Conservation (phyloP, 2,888 invertebrate genomes). For the Anthophora plumipes region DNA sequence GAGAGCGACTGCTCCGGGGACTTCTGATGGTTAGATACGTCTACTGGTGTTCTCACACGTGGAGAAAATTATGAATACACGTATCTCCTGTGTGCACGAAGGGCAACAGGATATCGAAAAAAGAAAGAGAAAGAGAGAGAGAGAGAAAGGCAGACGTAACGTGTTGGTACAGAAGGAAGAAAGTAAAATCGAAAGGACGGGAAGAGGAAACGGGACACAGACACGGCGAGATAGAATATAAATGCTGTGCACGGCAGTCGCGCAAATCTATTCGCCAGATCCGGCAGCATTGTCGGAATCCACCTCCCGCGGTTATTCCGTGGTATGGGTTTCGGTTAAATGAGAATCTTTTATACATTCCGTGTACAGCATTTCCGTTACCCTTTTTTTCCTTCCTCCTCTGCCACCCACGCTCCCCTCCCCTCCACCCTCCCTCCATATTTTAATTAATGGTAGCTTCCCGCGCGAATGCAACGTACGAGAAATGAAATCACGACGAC, state of each 20-base stretch:
- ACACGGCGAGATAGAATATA: conserved; percentile 53
- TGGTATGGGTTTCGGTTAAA: conserved; percentile 72
- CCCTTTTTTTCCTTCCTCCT: no score
- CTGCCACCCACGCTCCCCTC: no score
- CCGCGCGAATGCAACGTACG: conserved; percentile 65
- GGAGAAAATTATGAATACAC: conserved; percentile 59
- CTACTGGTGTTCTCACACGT: conserved; percentile 27
- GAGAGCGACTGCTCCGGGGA: conserved; percentile 14
- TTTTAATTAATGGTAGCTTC: conserved; percentile 78
- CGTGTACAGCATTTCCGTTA: conserved; percentile 74
- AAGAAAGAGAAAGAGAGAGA: not conserved
- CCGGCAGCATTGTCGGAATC: conserved; percentile 72
- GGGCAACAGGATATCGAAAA: conserved; percentile 10
- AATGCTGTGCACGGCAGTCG: conserved; percentile 69
- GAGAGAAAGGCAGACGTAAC: not conserved
- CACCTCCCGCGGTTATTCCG: conserved; percentile 67
- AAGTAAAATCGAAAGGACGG: not conserved
- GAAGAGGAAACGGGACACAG: not conserved
- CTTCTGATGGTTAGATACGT: conserved; percentile 27
- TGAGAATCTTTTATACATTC: conserved; percentile 79
- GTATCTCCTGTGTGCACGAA: not conserved
- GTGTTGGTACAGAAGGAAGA: not conserved
- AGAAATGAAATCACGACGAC: conserved; percentile 72
- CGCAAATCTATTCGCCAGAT: conserved; percentile 72
- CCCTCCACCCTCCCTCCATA: conserved; percentile 74